A percentile compares a stretch with the other conserved stretches of the same genome.
Evolutionary conservation across 2,888 invertebrate genomes (phyloP).

Genomic region (Lacanobia wlatinum): DNA sequence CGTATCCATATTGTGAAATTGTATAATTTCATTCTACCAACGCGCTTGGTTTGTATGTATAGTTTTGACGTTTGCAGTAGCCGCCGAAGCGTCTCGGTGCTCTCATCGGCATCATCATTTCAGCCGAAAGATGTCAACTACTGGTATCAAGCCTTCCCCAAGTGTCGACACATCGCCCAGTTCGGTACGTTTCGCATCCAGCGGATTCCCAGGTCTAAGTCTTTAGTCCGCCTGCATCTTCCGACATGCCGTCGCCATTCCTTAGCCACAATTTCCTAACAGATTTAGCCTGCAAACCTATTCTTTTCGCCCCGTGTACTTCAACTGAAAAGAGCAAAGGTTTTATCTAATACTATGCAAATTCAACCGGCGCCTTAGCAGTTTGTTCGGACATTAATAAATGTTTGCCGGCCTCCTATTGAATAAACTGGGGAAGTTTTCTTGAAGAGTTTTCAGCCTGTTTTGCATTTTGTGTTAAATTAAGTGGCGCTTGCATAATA

Average conservation of each 20-base stretch:
- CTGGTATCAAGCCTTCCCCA: too few relatives aligned
- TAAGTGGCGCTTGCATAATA: constrained; percentile 13
- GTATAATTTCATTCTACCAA: too few relatives aligned
- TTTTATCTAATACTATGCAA: constrained; percentile 53
- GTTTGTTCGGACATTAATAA: constrained; percentile 47
- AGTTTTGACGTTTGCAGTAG: not conserved
- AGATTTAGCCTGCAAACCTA: not conserved
- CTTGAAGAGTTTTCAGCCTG: constrained; percentile 28
- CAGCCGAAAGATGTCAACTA: too few relatives aligned
- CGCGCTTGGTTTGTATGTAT: too few relatives aligned
- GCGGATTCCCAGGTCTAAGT: too few relatives aligned
- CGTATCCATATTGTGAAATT: too few relatives aligned
- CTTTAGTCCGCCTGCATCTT: too few relatives aligned
- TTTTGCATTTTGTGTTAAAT: constrained; percentile 42
- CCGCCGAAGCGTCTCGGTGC: not conserved
- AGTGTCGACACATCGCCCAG: too few relatives aligned
- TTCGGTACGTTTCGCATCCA: too few relatives aligned
- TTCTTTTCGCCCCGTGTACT: not conserved
- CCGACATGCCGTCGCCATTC: too few relatives aligned
- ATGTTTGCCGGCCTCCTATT: constrained; percentile 42
- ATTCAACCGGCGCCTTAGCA: constrained; percentile 36
- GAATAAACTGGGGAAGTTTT: constrained; percentile 44
- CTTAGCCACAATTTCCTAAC: not conserved
- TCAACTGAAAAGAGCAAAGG: constrained; percentile 19
- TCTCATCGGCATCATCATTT: not conserved